Percentiles rank a stretch among this genome's conserved stretches.
phyloP scores from a whole-genome alignment of 35 echinoderm and acorn worm genomes.

The Heliocidaris tuberculata region DNA sequence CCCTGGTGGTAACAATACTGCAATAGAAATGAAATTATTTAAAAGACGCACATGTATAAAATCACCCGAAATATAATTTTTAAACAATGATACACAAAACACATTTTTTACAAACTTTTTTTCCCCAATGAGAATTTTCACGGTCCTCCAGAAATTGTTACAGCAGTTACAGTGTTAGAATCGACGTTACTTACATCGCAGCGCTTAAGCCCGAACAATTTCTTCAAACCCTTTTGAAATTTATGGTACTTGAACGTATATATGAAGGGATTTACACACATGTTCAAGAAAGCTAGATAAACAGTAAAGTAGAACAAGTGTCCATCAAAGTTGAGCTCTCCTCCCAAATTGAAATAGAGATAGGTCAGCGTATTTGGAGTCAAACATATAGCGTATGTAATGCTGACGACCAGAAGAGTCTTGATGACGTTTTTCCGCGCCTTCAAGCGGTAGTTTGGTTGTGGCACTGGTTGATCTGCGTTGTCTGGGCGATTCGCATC shows the following conservation, averaged over 20 bases:
- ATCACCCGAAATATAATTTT: too few relatives aligned
- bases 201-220: neutral
- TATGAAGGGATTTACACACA: conserved; percentile 82
- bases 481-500: neutral
- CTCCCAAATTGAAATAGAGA: conserved; percentile 49
- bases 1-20: too few relatives aligned
- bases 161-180: neutral
- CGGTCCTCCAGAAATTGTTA: neutral
- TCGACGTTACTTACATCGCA: neutral
- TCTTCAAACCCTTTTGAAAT: conserved; percentile 58
- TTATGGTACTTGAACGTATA: conserved; percentile 71
- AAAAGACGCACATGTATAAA: too few relatives aligned
- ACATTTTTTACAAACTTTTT: too few relatives aligned
- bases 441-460: conserved; percentile 2
- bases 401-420: conserved; percentile 62
- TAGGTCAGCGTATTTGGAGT: conserved; percentile 46
- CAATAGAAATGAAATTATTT: too few relatives aligned
- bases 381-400: conserved; percentile 71
- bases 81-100: too few relatives aligned
- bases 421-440: conserved; percentile 66
- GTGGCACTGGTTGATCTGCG: neutral
- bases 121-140: neutral
- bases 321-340: neutral
- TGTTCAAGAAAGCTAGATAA: conserved; percentile 65
- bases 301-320: conserved; percentile 57